A percentile compares a stretch with the other conserved stretches of the same genome.
Conservation (phyloP, 2,888 invertebrate species). For the Brachyopa scutellaris region DNA sequence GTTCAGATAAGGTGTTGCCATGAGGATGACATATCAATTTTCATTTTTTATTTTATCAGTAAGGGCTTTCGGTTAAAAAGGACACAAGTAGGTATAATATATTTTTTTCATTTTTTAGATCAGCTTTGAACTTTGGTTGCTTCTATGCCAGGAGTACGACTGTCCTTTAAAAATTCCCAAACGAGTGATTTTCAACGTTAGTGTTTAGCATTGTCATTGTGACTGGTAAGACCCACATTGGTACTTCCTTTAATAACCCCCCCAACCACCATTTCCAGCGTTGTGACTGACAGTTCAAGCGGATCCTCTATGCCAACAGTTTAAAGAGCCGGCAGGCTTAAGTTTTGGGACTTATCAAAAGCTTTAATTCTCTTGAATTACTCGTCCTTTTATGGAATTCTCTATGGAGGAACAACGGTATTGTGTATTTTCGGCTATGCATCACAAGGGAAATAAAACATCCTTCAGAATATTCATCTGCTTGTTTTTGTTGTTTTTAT, state of each 20-base stretch:
- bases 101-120: no score
- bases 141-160: not conserved
- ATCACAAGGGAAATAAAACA: no score
- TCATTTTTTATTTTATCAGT: no score
- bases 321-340: conserved; percentile 15
- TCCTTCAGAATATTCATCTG: no score
- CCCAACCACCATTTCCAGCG: not conserved
- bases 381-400: not conserved
- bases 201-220: conserved; percentile 34
- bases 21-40: not conserved
- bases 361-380: conserved; percentile 19
- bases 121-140: conserved; percentile 17
- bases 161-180: conserved; percentile 4
- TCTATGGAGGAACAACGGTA: conserved; percentile 10
- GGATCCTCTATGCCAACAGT: conserved; percentile 1
- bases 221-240: conserved; percentile 16
- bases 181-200: conserved; percentile 25
- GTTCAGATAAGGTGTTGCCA: not conserved
- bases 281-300: conserved; percentile 24
- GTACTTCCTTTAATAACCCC: no score
- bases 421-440: conserved; percentile 3
- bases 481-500: no score
- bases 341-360: conserved; percentile 26
- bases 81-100: no score
- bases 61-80: no score